A percentile compares a stretch with the other conserved stretches of the same genome.
Evolutionary conservation across 2,113 vertebrate species (phyloP).

Genomic region (Orthonyx spaldingii): DNA sequence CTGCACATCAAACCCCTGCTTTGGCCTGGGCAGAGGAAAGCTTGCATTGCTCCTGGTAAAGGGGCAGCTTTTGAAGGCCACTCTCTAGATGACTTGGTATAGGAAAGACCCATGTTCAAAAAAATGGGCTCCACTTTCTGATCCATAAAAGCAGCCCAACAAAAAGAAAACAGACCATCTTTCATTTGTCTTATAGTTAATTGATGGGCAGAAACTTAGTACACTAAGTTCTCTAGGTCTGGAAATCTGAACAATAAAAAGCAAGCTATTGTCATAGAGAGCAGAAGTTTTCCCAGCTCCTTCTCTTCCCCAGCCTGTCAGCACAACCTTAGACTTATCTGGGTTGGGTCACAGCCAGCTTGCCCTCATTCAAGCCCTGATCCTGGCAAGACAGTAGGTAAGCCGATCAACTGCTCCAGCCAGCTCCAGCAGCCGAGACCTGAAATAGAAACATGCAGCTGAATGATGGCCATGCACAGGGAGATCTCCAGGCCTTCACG

Average conservation of each 20-base stretch:
- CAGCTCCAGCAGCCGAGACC: not conserved
- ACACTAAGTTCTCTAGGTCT: not conserved
- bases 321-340: not conserved
- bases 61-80: not conserved
- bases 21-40: not conserved
- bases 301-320: not conserved
- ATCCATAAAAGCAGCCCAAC: not conserved
- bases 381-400: slow-evolving; percentile 9
- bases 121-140: not conserved
- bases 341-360: slow-evolving; percentile 30
- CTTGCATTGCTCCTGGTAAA: not conserved
- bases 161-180: not conserved
- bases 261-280: not conserved
- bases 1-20: not conserved
- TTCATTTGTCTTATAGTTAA: not conserved
- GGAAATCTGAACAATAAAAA: not conserved
- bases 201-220: not conserved
- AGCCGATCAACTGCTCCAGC: slow-evolving; percentile 17
- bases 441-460: slow-evolving; percentile 3
- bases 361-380: slow-evolving; percentile 39
- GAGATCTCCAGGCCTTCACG: not conserved
- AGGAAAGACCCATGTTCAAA: not conserved
- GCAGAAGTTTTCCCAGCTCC: not conserved
- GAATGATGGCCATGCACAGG: not conserved
- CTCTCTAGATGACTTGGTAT: not conserved